phyloP scores from a whole-genome alignment of 2,797 vertebrate species.

The Monodelphis domestica region DNA sequence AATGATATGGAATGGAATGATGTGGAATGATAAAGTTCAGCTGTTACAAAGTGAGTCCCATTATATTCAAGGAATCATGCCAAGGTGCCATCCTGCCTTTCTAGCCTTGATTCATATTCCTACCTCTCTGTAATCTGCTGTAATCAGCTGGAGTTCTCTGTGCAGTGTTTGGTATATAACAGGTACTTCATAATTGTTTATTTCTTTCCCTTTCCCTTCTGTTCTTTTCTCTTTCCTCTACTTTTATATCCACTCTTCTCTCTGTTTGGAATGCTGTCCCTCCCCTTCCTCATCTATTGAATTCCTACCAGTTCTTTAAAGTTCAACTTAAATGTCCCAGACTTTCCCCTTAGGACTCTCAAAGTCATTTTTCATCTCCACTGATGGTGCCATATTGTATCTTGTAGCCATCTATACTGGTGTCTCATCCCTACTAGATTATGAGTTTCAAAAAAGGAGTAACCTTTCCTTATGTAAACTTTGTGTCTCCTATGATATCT shows the following conservation, averaged over 20 bases:
- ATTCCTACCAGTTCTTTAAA: no score
- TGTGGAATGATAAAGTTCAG: background rate
- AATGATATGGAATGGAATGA: background rate
- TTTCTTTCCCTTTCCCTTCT: background rate
- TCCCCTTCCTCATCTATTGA: no score
- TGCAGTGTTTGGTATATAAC: background rate
- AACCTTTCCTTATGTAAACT: background rate
- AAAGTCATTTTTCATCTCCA: no score
- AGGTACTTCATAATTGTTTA: background rate
- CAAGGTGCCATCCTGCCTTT: background rate
- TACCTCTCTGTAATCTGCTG: background rate
- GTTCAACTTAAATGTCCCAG: no score
- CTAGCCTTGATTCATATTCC: background rate
- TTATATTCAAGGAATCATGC: background rate
- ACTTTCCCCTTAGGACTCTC: no score
- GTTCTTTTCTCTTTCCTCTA: no score
- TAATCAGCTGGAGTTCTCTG: background rate
- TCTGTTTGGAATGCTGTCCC: no score
- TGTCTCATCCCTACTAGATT: background rate
- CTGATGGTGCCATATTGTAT: background rate
- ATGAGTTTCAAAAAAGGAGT: background rate
- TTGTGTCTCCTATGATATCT: background rate
- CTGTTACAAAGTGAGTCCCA: background rate
- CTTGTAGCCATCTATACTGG: background rate
- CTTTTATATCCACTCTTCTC: no score